phyloP scores from a whole-genome alignment of 2,888 invertebrate species.

The Elysia crispata region DNA sequence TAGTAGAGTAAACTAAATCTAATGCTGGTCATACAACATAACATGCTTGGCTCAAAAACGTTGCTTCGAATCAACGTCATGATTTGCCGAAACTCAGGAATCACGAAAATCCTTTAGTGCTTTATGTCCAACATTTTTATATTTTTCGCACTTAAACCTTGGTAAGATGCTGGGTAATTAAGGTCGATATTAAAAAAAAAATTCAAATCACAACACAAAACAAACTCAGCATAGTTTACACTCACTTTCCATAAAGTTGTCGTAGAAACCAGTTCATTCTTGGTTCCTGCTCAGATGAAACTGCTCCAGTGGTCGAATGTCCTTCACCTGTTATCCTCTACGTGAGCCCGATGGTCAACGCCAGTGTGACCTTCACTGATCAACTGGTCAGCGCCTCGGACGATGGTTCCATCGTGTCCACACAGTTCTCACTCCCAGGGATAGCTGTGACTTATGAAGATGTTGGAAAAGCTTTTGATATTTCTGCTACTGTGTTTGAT shows the following conservation, averaged over 20 bases:
- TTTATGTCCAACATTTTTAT: no score
- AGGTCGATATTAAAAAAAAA: background rate
- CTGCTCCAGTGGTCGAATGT: conserved; percentile 35
- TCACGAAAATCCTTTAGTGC: no score
- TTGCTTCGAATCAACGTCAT: no score
- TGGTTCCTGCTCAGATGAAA: conserved; percentile 37
- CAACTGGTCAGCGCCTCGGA: conserved; percentile 13
- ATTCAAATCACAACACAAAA: no score
- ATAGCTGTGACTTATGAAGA: conserved; percentile 16
- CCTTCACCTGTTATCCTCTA: conserved; percentile 12
- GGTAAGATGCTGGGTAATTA: background rate
- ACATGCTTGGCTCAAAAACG: no score
- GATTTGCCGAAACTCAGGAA: no score
- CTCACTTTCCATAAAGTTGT: background rate
- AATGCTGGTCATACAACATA: no score
- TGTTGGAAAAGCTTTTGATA: background rate
- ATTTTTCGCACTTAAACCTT: no score
- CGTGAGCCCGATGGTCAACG: background rate
- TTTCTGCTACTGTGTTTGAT: conserved; percentile 33
- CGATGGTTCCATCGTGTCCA: conserved; percentile 9
- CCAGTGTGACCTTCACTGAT: background rate
- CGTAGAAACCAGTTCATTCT: background rate
- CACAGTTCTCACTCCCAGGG: conserved; percentile 5
- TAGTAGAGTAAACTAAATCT: no score
- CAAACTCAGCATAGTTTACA: background rate